Evolutionary conservation across 2,888 invertebrate species (phyloP).

Genomic region (Coronaproctus castanopsis): DNA sequence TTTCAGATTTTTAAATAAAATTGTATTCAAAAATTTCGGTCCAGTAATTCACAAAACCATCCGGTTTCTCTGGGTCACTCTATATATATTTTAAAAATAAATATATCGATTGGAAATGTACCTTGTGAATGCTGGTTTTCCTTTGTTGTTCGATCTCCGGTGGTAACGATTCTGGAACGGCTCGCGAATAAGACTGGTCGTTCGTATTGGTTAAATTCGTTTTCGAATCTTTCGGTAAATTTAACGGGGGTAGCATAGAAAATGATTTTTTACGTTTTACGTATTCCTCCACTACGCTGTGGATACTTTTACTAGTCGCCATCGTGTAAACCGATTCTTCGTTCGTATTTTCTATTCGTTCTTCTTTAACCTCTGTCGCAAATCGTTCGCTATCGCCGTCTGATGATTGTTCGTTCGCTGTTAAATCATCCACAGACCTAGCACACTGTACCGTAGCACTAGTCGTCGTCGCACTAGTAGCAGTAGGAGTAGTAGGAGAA

Average conservation of each 20-base stretch:
- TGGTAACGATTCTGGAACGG: conserved; percentile 45
- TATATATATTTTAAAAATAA: too few species aligned
- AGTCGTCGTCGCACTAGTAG: too few species aligned
- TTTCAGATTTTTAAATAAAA: too few species aligned
- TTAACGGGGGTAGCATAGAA: conserved; percentile 24
- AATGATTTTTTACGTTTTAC: conserved; percentile 31
- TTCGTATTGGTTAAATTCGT: conserved; percentile 26
- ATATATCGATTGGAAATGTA: too few species aligned
- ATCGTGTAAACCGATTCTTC: conserved; percentile 16
- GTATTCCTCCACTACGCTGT: conserved; percentile 31
- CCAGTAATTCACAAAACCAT: too few species aligned
- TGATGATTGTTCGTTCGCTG: too few species aligned
- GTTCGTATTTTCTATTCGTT: conserved; percentile 10
- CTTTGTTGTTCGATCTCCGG: conserved; percentile 69
- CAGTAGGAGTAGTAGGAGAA: too few species aligned
- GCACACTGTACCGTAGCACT: too few species aligned
- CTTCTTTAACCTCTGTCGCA: conserved; percentile 5
- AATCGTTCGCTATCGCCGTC: too few species aligned
- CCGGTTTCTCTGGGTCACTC: too few species aligned
- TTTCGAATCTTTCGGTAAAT: conserved; percentile 19
- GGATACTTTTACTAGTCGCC: conserved; percentile 17
- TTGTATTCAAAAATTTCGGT: too few species aligned
- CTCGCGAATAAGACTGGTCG: conserved; percentile 24
- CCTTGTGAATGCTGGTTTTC: conserved; percentile 61
- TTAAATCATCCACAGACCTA: too few species aligned